Base-by-base conservation (phyloP, 2,888 invertebrate genomes). In the Unio pictorum region DNA sequence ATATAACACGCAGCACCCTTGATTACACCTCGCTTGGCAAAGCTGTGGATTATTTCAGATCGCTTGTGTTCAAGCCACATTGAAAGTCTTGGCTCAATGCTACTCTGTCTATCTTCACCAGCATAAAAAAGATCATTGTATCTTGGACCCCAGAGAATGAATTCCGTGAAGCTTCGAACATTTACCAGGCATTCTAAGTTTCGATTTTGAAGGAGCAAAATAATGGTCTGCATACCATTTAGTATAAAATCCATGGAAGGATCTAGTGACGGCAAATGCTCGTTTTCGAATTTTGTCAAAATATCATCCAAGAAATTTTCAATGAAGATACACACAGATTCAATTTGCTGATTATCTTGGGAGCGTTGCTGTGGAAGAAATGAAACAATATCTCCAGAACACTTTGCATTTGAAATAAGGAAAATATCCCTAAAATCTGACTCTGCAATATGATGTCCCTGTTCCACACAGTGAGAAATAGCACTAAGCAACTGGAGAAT, bases 21-120 rank as follows among this genome's bases (percentile, higher is more conserved):
- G 45, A 76, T 74, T 15, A 76, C 67, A n/a, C 69, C 64, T 54
- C 74, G 74, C 55, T 79, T 79, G 15, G 86, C 85, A 65, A 85
- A 82, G 54, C 76, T 74, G 23, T 82, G 82, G 34, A 86, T 81
- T 34, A 82, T 67, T 11, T 71, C 63, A 17, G 85, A 79, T 23
- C 85, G 61, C 70, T 87, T 82, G 17, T 79, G 77, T 71, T 87
- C 87, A 59, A 87, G 69, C 87, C 87, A 87, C 68, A 83, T 80
- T 45, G 82, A 79, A 20, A 85, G 75, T 65, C 82, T 83, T 57
- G 85, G 85, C 66, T 85, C 86, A 20, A 81, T 64, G 64, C 75
- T 79, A 65, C 79, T 79, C 34, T 73, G 67, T 61, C 80, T 67
- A 64, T 78, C 70, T 7, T 74, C 67, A 11, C 73, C 76, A 34